Evolutionary conservation across 2,797 vertebrate species (phyloP).

Genomic region (Melanotaenia parkinsoni): DNA sequence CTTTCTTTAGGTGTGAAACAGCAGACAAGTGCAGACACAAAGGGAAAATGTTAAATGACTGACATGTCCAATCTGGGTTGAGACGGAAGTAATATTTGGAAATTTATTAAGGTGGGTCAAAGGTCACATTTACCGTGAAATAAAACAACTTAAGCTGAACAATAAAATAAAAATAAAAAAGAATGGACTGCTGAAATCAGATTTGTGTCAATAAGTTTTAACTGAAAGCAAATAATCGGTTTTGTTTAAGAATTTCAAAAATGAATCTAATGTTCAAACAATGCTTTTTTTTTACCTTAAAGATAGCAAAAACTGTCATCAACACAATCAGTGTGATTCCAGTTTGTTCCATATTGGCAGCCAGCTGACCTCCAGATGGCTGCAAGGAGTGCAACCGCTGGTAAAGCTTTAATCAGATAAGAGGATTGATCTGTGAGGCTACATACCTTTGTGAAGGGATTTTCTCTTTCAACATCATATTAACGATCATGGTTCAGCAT

Average conservation of each 20-base stretch:
- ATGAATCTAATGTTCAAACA: not conserved
- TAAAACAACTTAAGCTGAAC: not conserved
- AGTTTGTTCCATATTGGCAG: conserved; percentile 47
- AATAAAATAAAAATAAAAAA: not conserved
- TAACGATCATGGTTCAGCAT: conserved; percentile 40
- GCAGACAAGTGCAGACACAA: conserved; percentile 24
- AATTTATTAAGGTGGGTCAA: conserved; percentile 2
- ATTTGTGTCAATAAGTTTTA: not conserved
- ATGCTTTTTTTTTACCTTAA: not conserved
- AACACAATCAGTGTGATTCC: conserved; percentile 36
- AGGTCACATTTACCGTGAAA: not conserved
- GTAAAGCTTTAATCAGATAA: conserved; percentile 72
- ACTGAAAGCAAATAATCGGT: not conserved
- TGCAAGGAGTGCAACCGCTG: conserved; percentile 47
- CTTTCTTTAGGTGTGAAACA: conserved; percentile 48
- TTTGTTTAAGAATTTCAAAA: not conserved
- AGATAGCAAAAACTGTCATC: conserved; percentile 18
- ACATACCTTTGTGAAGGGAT: conserved; percentile 61
- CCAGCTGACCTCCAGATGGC: conserved; percentile 52
- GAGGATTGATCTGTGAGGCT: conserved; percentile 71
- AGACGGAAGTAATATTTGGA: conserved; percentile 1
- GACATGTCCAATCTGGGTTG: conserved; percentile 42
- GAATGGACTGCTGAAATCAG: not conserved
- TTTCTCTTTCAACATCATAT: conserved; percentile 71
- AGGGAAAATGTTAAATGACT: not conserved